Conservation (phyloP, 2,888 invertebrate species). For the Agrilus cyanescens region DNA sequence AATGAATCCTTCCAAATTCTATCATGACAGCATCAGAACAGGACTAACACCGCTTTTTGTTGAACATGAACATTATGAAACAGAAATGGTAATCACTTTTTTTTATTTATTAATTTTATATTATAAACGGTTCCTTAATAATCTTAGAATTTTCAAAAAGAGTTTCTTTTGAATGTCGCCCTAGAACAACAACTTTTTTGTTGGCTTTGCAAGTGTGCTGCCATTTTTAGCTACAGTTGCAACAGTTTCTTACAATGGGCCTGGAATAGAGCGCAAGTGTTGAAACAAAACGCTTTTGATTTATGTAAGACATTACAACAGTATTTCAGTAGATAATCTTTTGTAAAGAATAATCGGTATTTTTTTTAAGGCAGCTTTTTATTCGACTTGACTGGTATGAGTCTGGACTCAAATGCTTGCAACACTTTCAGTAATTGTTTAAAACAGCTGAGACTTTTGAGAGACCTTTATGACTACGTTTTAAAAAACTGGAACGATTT, state of each 20-base stretch:
- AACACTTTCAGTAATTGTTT: conserved; percentile 56
- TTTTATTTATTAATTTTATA: no score
- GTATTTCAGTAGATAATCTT: no score
- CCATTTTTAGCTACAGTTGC: conserved; percentile 56
- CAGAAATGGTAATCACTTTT: no score
- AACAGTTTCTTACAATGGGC: conserved; percentile 65
- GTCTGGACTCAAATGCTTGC: conserved; percentile 58
- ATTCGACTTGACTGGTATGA: conserved; percentile 55
- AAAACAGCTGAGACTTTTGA: conserved; percentile 56
- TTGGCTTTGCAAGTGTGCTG: conserved; percentile 62
- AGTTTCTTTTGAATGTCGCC: conserved; percentile 64
- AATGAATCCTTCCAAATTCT: conserved; percentile 46
- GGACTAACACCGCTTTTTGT: conserved; percentile 48
- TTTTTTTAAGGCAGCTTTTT: conserved; percentile 42
- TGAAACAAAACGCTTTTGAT: conserved; percentile 59
- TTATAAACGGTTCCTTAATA: no score
- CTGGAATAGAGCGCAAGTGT: conserved; percentile 56
- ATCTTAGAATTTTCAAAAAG: conserved; percentile 46
- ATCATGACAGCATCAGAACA: conserved; percentile 42
- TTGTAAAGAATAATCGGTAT: no score
- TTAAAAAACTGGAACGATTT: conserved; percentile 43
- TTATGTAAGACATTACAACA: conserved; percentile 37
- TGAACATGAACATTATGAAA: conserved; percentile 22
- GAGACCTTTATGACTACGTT: conserved; percentile 51
- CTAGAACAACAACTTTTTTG: conserved; percentile 65